Base-by-base conservation (phyloP, 2,113 vertebrate species). In the Hymenochirus boettgeri region DNA sequence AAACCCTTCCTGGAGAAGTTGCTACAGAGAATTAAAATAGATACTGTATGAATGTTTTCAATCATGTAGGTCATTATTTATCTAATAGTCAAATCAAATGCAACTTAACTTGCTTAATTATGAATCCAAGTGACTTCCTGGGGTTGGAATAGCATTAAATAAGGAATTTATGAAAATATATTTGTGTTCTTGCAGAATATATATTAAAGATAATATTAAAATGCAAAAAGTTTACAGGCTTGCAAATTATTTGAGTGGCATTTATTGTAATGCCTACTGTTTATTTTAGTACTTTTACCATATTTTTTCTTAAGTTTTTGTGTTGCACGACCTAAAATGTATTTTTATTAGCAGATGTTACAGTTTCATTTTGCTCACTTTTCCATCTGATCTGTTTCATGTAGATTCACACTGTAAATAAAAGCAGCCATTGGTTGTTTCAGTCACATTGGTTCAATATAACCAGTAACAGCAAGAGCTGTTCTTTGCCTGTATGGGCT, bases 321-420 rank as follows among this genome's bases (percentile, higher is more conserved):
- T 78, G 83, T 80, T 89, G 88, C 88, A 90, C 89, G 89, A 86
- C 80, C 81, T 82, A 82, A 80, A 77, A 74, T 81, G 87, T 81
- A 79, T 85, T 74, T 87, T 75, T 84, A 80, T 88, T 86, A 84
- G 76, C 83, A 83, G 75, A 74, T 73, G 62, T 9, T 12, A 35
- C 33, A 12, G 33, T 79, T 78, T 88, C 80, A 15, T 26, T 6
- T 79, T 83, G 45, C 67, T 77, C 78, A 84, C 80, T 74, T 85
- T 86, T 64, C 76, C 76, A 80, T 80, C 86, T 56, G 18, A 35
- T 78, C 77, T 77, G n/a, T 78, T 86, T 81, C 75, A 65, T 88
- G 80, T 90, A 89, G 86, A 88, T 87, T 88, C 75, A 81, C 73
- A 72, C 79, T 86, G 85, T 90, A 90, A 82, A 89, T 87, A 83